Evolutionary conservation across 2,797 vertebrate genomes (phyloP).

Genomic region (Lagocephalus sceleratus): DNA sequence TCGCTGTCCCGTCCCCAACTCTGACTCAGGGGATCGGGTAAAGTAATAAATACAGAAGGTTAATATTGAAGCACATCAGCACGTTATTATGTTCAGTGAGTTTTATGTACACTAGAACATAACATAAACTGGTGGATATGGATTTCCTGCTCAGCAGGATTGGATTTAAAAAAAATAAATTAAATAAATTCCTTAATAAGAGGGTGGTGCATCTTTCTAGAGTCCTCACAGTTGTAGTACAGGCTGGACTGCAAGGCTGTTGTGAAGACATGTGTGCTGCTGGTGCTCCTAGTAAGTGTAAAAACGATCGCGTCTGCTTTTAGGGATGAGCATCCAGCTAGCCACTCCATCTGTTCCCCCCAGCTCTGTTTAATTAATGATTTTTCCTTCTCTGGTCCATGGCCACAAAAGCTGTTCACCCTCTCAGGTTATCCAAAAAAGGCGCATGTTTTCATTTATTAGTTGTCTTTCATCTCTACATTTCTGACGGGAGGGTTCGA

Average conservation of each 20-base stretch:
- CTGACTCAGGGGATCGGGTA: slow-evolving; percentile 20
- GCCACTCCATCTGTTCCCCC: slow-evolving; percentile 93
- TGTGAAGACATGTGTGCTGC: slow-evolving; percentile 71
- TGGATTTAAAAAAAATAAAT: not conserved
- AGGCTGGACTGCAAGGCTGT: slow-evolving; percentile 26
- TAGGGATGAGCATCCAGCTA: slow-evolving; percentile 92
- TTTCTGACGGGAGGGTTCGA: slow-evolving; percentile 76
- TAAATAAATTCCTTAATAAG: not conserved
- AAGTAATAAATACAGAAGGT: not conserved
- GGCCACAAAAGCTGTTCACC: slow-evolving; percentile 81
- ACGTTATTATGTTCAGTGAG: no score
- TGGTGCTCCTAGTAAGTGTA: slow-evolving; percentile 75
- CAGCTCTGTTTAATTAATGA: slow-evolving; percentile 97
- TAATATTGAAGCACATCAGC: no score
- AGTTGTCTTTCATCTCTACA: slow-evolving; percentile 72
- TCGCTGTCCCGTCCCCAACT: slow-evolving; percentile 17
- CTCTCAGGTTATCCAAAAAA: slow-evolving; percentile 86
- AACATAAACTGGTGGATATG: not conserved
- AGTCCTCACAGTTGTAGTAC: not conserved
- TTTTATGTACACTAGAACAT: no score
- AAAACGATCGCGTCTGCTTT: slow-evolving; percentile 83
- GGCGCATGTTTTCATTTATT: slow-evolving; percentile 76
- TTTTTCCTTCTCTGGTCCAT: slow-evolving; percentile 79
- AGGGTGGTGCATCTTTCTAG: slow-evolving; percentile 23
- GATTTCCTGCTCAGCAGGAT: no score